These are phyloP conservation scores for Ginglymostoma cirratum DNA, from an alignment of 2,113 vertebrate genomes.

Conservation along the genomic window DNA sequence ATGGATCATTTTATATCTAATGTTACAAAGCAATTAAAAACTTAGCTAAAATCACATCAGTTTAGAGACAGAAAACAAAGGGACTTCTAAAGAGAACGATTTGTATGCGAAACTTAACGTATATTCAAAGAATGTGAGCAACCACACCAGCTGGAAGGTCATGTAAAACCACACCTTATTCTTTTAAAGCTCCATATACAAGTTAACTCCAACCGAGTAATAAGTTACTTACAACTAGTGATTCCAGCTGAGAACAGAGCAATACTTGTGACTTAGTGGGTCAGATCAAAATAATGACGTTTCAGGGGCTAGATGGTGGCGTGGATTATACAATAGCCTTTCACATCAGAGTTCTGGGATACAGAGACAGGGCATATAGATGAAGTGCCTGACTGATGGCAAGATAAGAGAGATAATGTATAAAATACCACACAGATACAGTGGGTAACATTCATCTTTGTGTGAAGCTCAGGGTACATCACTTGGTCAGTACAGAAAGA, in stretches of 20 bases:
- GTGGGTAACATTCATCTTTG: background rate
- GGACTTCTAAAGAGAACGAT: background rate
- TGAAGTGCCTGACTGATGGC: background rate
- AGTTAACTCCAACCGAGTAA: background rate
- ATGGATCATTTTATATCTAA: background rate
- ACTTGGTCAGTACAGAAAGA: background rate
- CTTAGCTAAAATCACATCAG: background rate
- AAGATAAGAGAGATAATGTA: background rate
- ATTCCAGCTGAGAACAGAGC: background rate
- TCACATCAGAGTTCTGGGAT: background rate
- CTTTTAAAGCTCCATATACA: background rate
- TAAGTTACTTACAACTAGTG: background rate
- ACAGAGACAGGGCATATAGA: background rate
- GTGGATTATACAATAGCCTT: background rate
- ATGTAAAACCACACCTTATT: background rate
- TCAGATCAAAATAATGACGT: background rate
- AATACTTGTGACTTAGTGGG: background rate
- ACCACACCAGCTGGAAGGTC: background rate
- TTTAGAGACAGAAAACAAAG: background rate
- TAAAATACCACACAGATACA: too few relatives aligned
- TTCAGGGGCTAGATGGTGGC: background rate
- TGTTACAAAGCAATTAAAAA: background rate
- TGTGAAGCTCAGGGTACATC: too few relatives aligned
- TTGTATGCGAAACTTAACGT: background rate
- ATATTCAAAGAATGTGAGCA: background rate